phyloP scores from a whole-genome alignment of 2,113 vertebrate genomes.

The Nerophis ophidion region DNA sequence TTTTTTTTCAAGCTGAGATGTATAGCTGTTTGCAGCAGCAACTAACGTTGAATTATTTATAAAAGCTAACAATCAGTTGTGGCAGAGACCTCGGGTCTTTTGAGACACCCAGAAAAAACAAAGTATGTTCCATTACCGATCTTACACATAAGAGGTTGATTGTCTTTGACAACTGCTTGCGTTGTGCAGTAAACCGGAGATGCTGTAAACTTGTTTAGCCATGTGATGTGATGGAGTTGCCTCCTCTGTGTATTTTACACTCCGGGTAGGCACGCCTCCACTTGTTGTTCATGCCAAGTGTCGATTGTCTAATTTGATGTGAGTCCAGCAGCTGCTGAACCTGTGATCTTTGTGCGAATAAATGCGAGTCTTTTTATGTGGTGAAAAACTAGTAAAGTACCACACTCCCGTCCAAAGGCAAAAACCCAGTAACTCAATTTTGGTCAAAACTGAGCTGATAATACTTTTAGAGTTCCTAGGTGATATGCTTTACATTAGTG shows the following conservation, averaged over 20 bases:
- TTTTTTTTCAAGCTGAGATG: slow-evolving; percentile 43
- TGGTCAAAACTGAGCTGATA: too few species aligned
- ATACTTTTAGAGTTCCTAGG: too few species aligned
- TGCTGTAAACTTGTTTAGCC: slow-evolving; percentile 42
- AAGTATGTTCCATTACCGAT: slow-evolving; percentile 23
- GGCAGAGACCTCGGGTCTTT: slow-evolving; percentile 46
- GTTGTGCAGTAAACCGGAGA: slow-evolving; percentile 10
- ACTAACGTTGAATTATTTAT: slow-evolving; percentile 76
- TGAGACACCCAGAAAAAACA: slow-evolving; percentile 34
- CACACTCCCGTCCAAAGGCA: too few species aligned
- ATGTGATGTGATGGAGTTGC: slow-evolving; percentile 41
- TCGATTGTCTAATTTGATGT: slow-evolving; percentile 55
- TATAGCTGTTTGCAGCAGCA: slow-evolving; percentile 59
- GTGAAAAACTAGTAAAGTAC: too few species aligned
- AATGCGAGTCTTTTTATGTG: neutral
- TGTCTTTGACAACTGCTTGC: slow-evolving; percentile 15
- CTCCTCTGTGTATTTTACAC: slow-evolving; percentile 39
- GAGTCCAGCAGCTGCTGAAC: slow-evolving; percentile 50
- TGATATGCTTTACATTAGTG: too few species aligned
- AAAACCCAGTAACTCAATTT: too few species aligned
- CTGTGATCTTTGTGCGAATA: slow-evolving; percentile 10
- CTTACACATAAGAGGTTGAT: slow-evolving; percentile 20
- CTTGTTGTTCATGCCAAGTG: slow-evolving; percentile 52
- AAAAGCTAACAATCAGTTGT: slow-evolving; percentile 69
- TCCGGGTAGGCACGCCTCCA: slow-evolving; percentile 48